phyloP scores from a whole-genome alignment of 23 tunicate genomes.

The Halocynthia aurantium region DNA sequence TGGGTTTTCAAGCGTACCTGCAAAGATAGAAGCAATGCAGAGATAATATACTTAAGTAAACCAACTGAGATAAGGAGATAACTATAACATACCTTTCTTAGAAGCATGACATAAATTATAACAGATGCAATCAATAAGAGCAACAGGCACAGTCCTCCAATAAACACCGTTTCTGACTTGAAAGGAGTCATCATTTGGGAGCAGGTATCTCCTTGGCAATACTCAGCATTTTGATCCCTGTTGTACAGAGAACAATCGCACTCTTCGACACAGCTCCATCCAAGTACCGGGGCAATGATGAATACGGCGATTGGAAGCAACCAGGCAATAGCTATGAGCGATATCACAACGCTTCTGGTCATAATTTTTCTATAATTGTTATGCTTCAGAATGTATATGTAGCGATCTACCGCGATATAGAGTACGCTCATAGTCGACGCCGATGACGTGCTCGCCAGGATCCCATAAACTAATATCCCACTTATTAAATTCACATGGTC shows the following conservation, averaged over 20 bases:
- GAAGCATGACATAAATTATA: slow-evolving; percentile 29
- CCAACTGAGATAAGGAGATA: background rate
- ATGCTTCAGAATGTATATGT: slow-evolving; percentile 54
- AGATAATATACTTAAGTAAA: background rate
- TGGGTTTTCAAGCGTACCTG: slow-evolving; percentile 19
- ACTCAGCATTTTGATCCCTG: slow-evolving; percentile 19
- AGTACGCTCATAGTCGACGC: slow-evolving; percentile 53
- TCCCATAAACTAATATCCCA: slow-evolving; percentile 43
- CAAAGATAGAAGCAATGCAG: background rate
- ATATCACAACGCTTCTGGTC: slow-evolving; percentile 17
- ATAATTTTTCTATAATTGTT: slow-evolving; percentile 21
- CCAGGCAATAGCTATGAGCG: slow-evolving; percentile 23
- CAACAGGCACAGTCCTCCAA: slow-evolving; percentile 47
- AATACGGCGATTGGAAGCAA: slow-evolving; percentile 38
- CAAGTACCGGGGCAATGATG: slow-evolving; percentile 44
- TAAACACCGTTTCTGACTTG: slow-evolving; percentile 34
- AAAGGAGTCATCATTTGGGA: slow-evolving; percentile 88
- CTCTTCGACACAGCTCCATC: slow-evolving; percentile 48
- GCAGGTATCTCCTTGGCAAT: slow-evolving; percentile 55
- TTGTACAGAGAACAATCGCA: slow-evolving; percentile 68
- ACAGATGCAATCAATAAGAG: slow-evolving; percentile 31
- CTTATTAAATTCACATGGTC: slow-evolving; percentile 29
- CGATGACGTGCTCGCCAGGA: slow-evolving; percentile 58
- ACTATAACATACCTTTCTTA: slow-evolving; percentile 28
- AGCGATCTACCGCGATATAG: slow-evolving; percentile 62